Evolutionary conservation across 2,888 invertebrate genomes (phyloP).

Genomic region (Trypoxylon attenuatum): DNA sequence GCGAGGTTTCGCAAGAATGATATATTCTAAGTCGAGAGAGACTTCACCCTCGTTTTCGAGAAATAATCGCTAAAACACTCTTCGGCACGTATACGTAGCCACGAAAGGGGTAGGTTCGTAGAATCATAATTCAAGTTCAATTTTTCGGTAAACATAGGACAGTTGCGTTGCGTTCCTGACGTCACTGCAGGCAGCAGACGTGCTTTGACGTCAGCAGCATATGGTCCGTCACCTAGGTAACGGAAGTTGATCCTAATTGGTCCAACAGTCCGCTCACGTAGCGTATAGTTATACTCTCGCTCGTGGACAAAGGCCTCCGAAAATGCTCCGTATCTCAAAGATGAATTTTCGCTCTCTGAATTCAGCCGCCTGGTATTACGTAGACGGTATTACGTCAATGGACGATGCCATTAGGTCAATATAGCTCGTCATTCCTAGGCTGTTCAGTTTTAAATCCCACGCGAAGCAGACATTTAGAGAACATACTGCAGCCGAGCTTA

Average conservation of each 20-base stretch:
- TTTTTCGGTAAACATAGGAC: slow-evolving; percentile 59
- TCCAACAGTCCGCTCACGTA: slow-evolving; percentile 28
- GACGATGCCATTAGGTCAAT: background rate
- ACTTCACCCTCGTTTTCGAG: background rate
- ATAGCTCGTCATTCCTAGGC: background rate
- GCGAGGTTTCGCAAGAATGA: background rate
- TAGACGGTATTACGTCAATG: background rate
- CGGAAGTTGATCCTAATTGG: slow-evolving; percentile 54
- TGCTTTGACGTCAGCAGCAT: slow-evolving; percentile 62
- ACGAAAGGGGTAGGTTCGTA: background rate
- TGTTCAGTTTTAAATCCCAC: background rate
- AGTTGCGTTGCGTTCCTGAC: slow-evolving; percentile 60
- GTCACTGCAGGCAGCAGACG: slow-evolving; percentile 61
- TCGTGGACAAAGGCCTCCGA: slow-evolving; percentile 4
- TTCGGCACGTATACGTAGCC: background rate
- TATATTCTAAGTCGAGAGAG: background rate
- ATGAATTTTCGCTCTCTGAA: slow-evolving; percentile 2
- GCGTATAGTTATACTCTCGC: no score
- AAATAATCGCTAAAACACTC: background rate
- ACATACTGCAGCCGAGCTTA: background rate
- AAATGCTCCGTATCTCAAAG: background rate
- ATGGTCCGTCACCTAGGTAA: slow-evolving; percentile 57
- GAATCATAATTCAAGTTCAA: slow-evolving; percentile 55
- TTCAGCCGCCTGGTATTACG: no score
- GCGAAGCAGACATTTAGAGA: background rate